Evolutionary conservation across 37 sponge, comb jelly and placozoan species (phyloP).

Genomic region (Eunapius fragilis): DNA sequence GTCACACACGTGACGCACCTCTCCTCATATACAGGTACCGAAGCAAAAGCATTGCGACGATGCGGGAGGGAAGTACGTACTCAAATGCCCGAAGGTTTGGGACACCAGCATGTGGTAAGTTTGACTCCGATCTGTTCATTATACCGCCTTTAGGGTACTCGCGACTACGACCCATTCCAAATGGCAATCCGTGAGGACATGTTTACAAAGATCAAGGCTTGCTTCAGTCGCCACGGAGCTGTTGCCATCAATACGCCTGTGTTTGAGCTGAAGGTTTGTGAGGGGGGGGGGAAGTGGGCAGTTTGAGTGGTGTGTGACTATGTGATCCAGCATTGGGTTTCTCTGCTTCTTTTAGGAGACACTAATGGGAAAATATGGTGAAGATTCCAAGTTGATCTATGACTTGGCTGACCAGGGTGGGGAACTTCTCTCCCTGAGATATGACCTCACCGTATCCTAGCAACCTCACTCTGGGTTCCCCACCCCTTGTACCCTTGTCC

Average conservation of each 20-base stretch:
- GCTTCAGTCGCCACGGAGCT: slow-evolving; percentile 97
- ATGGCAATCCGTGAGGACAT: slow-evolving; percentile 94
- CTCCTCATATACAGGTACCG: background rate
- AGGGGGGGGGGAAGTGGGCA: background rate
- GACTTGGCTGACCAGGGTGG: slow-evolving; percentile 99
- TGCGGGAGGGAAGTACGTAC: slow-evolving; percentile 55
- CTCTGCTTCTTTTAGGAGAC: slow-evolving; percentile 47
- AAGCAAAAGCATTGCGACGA: background rate
- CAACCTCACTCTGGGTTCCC: too few species aligned
- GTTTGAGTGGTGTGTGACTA: background rate
- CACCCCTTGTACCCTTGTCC: background rate
- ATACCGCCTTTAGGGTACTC: slow-evolving; percentile 66
- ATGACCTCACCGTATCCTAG: slow-evolving; percentile 92
- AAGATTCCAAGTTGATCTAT: slow-evolving; percentile 97
- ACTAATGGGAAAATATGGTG: slow-evolving; percentile 96
- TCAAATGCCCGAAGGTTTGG: slow-evolving; percentile 76
- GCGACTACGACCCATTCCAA: slow-evolving; percentile 93
- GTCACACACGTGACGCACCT: background rate
- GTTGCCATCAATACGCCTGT: slow-evolving; percentile 97
- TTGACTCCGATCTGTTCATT: background rate
- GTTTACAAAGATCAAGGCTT: slow-evolving; percentile 74
- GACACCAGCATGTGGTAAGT: background rate
- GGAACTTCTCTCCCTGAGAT: slow-evolving; percentile 91
- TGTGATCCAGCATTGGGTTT: background rate
- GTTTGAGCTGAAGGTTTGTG: slow-evolving; percentile 90